Conservation (phyloP, 1,140 invertebrate species). For the Zophobas morio region DNA sequence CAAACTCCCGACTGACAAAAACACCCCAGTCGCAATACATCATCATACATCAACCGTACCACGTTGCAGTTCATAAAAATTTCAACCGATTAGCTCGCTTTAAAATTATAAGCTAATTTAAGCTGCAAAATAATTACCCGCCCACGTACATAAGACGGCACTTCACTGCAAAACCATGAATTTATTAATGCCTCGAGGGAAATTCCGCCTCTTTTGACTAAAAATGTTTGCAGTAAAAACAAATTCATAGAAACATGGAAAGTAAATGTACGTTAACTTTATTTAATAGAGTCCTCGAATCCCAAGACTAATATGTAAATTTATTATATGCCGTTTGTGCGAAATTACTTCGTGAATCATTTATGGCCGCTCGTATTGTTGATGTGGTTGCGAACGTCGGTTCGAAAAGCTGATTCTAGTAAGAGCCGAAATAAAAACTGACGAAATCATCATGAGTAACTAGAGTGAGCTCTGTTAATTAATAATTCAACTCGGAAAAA, state of each 20-base stretch:
- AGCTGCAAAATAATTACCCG: too few species aligned
- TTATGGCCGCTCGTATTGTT: not conserved
- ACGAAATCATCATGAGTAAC: slow-evolving; percentile 21
- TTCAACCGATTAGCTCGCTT: too few species aligned
- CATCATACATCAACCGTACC: too few species aligned
- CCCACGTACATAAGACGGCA: too few species aligned
- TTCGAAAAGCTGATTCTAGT: not conserved
- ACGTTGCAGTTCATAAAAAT: too few species aligned
- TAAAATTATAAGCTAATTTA: too few species aligned
- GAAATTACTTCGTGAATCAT: slow-evolving; percentile 13
- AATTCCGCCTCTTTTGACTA: slow-evolving; percentile 45
- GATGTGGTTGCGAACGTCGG: too few species aligned
- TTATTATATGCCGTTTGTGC: slow-evolving; percentile 15
- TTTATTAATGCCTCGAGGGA: slow-evolving; percentile 48
- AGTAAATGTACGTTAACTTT: slow-evolving; percentile 33
- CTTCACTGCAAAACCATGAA: slow-evolving; percentile 38
- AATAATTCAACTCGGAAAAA: too few species aligned
- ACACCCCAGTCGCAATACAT: too few species aligned
- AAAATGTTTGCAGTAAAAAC: slow-evolving; percentile 36
- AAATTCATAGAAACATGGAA: slow-evolving; percentile 41
- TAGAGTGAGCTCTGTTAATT: too few species aligned
- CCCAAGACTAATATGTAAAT: slow-evolving; percentile 27
- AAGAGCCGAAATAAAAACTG: slow-evolving; percentile 39
- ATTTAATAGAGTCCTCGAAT: slow-evolving; percentile 30
- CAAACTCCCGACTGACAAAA: too few species aligned